Evolutionary conservation across 2,113 vertebrate genomes (phyloP).

Genomic region (Petaurus breviceps): DNA sequence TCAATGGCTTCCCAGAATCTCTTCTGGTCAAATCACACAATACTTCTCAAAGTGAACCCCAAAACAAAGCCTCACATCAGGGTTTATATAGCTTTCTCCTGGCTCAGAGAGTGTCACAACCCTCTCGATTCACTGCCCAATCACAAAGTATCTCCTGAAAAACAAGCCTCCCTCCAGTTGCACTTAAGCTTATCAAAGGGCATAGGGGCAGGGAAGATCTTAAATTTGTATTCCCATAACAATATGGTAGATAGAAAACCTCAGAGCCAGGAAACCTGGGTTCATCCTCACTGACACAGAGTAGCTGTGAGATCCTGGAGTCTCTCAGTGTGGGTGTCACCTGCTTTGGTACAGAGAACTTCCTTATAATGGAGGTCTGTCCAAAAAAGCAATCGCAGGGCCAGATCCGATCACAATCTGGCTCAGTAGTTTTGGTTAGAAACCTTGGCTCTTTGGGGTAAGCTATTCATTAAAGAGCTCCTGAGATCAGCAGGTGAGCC

Average conservation of each 20-base stretch:
- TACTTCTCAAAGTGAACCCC: too few relatives aligned
- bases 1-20: too few relatives aligned
- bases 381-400: background rate
- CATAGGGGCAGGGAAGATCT: too few relatives aligned
- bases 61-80: too few relatives aligned
- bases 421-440: background rate
- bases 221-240: too few relatives aligned
- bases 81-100: too few relatives aligned
- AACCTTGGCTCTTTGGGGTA: background rate
- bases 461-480: background rate
- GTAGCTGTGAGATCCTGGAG: background rate
- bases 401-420: background rate
- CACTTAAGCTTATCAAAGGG: too few relatives aligned
- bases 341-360: background rate
- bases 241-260: background rate
- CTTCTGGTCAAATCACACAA: too few relatives aligned
- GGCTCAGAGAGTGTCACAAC: too few relatives aligned
- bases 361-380: background rate
- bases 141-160: too few relatives aligned
- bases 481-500: background rate
- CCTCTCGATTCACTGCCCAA: too few relatives aligned
- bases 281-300: background rate
- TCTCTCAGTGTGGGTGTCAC: background rate
- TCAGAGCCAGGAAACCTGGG: background rate
- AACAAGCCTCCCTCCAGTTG: too few relatives aligned